phyloP scores from a whole-genome alignment of 1,140 invertebrate genomes.

The Drosophila novamexicana region DNA sequence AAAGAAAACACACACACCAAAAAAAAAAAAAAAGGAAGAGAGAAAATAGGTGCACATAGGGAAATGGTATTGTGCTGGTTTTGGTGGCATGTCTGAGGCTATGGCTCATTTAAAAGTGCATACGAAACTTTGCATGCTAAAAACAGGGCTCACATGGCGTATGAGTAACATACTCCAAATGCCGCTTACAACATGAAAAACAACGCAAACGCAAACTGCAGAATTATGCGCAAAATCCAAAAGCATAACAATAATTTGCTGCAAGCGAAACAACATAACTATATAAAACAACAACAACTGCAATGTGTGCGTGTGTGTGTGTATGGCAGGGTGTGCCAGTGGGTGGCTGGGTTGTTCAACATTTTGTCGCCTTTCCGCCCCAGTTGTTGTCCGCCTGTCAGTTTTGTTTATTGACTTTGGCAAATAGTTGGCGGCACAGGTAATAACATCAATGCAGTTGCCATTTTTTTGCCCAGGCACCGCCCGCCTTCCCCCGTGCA shows the following conservation, averaged over 20 bases:
- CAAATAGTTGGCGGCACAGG: conserved; percentile 78
- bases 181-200: conserved; percentile 37
- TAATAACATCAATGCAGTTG: conserved; percentile 83
- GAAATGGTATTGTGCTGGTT: conserved; percentile 10
- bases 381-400: conserved; percentile 52
- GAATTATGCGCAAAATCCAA: conserved; percentile 79
- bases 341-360: conserved; percentile 2
- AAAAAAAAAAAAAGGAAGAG: neutral
- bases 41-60: neutral
- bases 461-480: conserved; percentile 63
- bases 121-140: conserved; percentile 48
- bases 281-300: conserved; percentile 34
- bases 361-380: conserved; percentile 35
- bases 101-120: conserved; percentile 75
- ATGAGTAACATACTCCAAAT: conserved; percentile 81
- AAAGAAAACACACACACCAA: neutral
- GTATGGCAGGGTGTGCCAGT: neutral
- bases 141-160: conserved; percentile 53
- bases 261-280: conserved; percentile 43
- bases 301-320: too few species aligned
- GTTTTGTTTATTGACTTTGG: conserved; percentile 81
- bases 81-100: conserved; percentile 57
- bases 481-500: neutral
- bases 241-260: conserved; percentile 80
- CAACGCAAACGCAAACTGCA: conserved; percentile 57